Evolutionary conservation across 2,797 vertebrate genomes (phyloP).

Genomic region (Coilia nasus): DNA sequence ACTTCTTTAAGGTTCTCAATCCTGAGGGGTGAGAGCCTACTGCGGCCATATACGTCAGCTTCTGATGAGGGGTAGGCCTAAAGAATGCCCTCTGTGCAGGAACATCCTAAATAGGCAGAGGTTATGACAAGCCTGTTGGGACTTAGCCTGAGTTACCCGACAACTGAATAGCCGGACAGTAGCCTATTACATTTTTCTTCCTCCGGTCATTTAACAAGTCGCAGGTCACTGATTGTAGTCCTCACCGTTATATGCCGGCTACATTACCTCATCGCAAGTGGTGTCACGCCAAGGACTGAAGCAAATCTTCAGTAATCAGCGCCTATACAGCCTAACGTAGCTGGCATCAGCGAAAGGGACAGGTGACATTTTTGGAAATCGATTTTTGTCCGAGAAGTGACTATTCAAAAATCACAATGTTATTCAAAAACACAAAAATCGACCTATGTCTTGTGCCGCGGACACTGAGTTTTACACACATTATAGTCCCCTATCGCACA

Average conservation of each 20-base stretch:
- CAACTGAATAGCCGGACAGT: not conserved
- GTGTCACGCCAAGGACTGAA: conserved; percentile 21
- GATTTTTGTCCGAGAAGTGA: not conserved
- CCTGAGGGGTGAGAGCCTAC: not conserved
- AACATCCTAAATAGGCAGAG: not conserved
- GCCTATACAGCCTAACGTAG: not conserved
- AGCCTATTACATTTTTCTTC: not conserved
- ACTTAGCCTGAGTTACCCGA: not conserved
- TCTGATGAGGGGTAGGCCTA: not conserved
- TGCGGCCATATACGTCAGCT: not conserved
- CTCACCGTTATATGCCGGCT: not conserved
- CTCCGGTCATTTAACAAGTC: conserved; percentile 30
- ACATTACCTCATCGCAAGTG: not conserved
- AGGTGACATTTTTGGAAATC: not conserved
- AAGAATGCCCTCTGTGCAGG: not conserved
- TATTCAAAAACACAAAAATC: not conserved
- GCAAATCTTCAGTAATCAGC: not conserved
- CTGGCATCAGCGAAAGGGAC: not conserved
- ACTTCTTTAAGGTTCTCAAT: not conserved
- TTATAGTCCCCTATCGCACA: not conserved
- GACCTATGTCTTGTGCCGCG: not conserved
- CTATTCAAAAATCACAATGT: not conserved
- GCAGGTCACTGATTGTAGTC: conserved; percentile 32
- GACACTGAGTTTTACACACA: not conserved
- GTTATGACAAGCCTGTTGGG: not conserved